Conservation (phyloP, 2,888 invertebrate genomes). For the Ophion slaviceki region DNA sequence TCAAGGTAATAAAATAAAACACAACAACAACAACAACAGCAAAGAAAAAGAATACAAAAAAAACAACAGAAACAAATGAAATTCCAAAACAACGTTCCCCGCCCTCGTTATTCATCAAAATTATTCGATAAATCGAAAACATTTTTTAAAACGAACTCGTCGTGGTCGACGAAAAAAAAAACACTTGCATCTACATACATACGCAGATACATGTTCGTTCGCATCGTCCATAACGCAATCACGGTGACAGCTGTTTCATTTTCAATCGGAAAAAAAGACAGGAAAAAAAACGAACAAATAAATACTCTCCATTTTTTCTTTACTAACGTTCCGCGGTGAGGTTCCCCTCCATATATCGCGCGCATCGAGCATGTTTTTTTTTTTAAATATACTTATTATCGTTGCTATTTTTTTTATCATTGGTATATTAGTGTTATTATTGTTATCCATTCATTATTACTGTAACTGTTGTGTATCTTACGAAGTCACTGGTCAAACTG, state of each 20-base stretch:
- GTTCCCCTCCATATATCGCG: conserved; percentile 40
- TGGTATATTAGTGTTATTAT: conserved; percentile 21
- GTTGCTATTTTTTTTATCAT: conserved; percentile 32
- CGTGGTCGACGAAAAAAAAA: neutral
- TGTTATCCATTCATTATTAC: conserved; percentile 20
- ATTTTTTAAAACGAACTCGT: too few species aligned
- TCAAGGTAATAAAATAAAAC: conserved; percentile 80
- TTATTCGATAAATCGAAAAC: neutral
- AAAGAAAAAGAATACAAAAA: conserved; percentile 32
- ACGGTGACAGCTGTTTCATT: conserved; percentile 62
- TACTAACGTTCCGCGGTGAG: conserved; percentile 62
- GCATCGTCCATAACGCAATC: conserved; percentile 61
- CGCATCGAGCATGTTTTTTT: conserved; percentile 57
- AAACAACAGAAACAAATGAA: conserved; percentile 21
- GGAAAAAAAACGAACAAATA: conserved; percentile 17
- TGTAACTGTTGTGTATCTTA: conserved; percentile 13
- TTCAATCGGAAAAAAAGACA: conserved; percentile 27
- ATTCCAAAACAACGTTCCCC: neutral
- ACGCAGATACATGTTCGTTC: conserved; percentile 58
- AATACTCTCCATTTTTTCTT: conserved; percentile 39
- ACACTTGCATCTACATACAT: conserved; percentile 32
- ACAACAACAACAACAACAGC: conserved; percentile 47
- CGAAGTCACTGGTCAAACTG: conserved; percentile 58
- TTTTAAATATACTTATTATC: conserved; percentile 36
- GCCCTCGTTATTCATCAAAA: neutral